Conservation (phyloP, 2,888 invertebrate genomes). For the Rhagophthalmus giganteus region DNA sequence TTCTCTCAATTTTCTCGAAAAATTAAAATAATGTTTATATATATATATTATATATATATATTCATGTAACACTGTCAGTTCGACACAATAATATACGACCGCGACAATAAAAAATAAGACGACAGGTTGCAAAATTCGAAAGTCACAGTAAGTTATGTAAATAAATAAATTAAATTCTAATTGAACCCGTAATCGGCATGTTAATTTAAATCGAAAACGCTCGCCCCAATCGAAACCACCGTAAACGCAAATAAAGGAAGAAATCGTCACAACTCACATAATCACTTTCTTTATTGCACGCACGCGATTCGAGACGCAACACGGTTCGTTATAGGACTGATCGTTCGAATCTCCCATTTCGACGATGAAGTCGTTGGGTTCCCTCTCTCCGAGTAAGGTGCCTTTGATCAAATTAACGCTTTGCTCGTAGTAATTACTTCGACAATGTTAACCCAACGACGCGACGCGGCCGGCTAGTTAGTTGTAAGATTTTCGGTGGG, state of each 20-base stretch:
- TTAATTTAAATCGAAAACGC: no score
- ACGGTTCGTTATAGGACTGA: conserved; percentile 28
- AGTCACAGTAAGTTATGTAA: neutral
- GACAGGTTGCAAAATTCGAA: neutral
- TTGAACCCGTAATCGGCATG: no score
- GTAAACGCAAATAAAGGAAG: no score
- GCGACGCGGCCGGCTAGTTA: neutral
- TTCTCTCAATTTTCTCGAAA: no score
- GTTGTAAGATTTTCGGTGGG: neutral
- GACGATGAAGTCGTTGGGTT: conserved; percentile 6
- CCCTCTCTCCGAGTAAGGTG: conserved; percentile 10
- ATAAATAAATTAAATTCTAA: no score
- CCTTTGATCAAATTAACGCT: conserved; percentile 13
- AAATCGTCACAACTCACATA: conserved; percentile 8
- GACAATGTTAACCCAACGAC: neutral
- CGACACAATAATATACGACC: no score
- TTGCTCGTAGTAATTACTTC: neutral
- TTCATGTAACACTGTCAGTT: no score
- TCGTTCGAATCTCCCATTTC: conserved; percentile 26
- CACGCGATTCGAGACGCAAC: conserved; percentile 9
- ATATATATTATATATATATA: no score
- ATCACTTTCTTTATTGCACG: conserved; percentile 14
- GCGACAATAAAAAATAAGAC: neutral
- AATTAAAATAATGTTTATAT: no score
- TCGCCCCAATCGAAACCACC: no score